phyloP scores from a whole-genome alignment of 2,888 invertebrate genomes.

The Didymodactylos carnosus region DNA sequence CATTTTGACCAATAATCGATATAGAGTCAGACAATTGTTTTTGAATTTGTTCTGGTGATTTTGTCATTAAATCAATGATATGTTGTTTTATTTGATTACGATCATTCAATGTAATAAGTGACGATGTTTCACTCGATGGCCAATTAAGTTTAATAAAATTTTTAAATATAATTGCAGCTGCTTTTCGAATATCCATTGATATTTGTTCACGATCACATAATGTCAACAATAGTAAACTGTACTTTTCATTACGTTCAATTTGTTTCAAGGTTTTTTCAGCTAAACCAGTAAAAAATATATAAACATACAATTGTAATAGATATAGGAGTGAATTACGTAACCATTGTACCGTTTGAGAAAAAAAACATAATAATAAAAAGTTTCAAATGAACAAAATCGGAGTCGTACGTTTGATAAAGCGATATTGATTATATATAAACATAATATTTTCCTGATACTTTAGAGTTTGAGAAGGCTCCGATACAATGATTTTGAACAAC shows the following conservation, averaged over 20 bases:
- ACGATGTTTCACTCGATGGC: slow-evolving; percentile 33
- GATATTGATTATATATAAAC: no score
- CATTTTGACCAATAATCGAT: slow-evolving; percentile 79
- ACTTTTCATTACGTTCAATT: slow-evolving; percentile 71
- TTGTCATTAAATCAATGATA: slow-evolving; percentile 76
- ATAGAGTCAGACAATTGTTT: slow-evolving; percentile 72
- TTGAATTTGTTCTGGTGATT: slow-evolving; percentile 68
- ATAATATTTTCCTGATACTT: no score
- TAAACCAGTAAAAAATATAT: slow-evolving; percentile 31
- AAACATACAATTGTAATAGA: neutral
- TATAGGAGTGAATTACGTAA: no score
- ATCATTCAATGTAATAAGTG: slow-evolving; percentile 39
- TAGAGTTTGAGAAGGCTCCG: no score
- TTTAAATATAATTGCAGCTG: slow-evolving; percentile 81
- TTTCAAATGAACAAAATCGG: no score
- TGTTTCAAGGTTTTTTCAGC: slow-evolving; percentile 77
- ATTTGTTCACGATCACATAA: slow-evolving; percentile 54
- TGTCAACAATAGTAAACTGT: slow-evolving; percentile 61
- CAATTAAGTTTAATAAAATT: slow-evolving; percentile 90
- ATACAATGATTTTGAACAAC: no score
- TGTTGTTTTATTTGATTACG: slow-evolving; percentile 57
- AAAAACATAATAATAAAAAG: no score
- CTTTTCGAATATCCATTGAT: slow-evolving; percentile 60
- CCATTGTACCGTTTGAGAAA: no score
- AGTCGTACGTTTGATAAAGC: no score